Conservation (phyloP, 37 sponge, comb jelly and placozoan species). For the Aplysina aerophoba region DNA sequence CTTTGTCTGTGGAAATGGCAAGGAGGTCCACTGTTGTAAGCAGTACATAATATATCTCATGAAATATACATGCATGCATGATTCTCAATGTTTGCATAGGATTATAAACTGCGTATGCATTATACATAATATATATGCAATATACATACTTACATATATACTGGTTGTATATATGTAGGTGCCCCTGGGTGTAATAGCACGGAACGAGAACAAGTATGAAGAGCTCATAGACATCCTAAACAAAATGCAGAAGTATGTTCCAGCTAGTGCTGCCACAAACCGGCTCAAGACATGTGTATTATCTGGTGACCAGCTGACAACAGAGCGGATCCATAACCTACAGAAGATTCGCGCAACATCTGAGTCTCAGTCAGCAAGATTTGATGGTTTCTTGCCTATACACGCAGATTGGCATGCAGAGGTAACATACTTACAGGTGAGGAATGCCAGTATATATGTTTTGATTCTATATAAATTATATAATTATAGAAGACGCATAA, state of each 20-base stretch:
- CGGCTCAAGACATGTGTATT: neutral
- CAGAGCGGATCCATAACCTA: neutral
- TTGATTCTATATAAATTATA: too few relatives aligned
- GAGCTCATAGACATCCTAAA: neutral
- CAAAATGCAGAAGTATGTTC: neutral
- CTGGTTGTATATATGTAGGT: neutral
- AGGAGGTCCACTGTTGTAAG: slow-evolving; percentile 26
- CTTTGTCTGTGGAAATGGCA: slow-evolving; percentile 20
- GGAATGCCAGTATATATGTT: neutral
- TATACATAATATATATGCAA: too few relatives aligned
- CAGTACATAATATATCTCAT: too few relatives aligned
- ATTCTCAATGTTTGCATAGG: too few relatives aligned
- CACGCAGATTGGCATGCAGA: slow-evolving; percentile 29
- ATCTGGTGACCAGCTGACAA: slow-evolving; percentile 30
- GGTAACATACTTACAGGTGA: slow-evolving; percentile 11
- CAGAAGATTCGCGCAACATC: neutral
- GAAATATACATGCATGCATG: too few relatives aligned
- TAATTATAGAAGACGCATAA: too few relatives aligned
- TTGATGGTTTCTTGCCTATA: neutral
- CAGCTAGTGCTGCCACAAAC: neutral
- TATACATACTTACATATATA: too few relatives aligned
- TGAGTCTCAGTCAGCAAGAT: neutral
- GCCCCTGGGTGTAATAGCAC: slow-evolving; percentile 26
- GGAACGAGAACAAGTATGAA: slow-evolving; percentile 45
- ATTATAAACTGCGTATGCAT: too few relatives aligned